Evolutionary conservation across 2,888 invertebrate genomes (phyloP).

Genomic region (Griposia aprilina): DNA sequence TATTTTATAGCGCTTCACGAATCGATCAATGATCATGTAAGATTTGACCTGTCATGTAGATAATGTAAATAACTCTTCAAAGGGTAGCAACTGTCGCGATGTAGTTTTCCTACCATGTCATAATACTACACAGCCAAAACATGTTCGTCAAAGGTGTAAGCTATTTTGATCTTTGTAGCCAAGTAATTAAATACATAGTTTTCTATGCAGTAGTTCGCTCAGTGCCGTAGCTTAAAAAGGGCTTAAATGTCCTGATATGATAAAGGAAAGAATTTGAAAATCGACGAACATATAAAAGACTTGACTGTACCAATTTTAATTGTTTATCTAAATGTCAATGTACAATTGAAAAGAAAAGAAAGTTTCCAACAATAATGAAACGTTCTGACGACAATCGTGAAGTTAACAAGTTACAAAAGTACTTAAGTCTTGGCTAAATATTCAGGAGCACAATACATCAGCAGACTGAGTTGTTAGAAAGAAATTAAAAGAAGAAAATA

Average conservation of each 20-base stretch:
- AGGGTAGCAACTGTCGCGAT: neutral
- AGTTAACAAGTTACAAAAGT: slow-evolving; percentile 27
- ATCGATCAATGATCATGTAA: slow-evolving; percentile 38
- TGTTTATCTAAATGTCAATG: slow-evolving; percentile 17
- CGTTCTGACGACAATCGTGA: neutral
- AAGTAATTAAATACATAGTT: neutral
- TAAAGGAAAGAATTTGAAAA: neutral
- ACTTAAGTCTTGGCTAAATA: slow-evolving; percentile 8
- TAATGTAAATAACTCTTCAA: neutral
- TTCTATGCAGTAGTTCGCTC: neutral
- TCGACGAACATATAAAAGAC: neutral
- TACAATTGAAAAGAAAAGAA: slow-evolving; percentile 25
- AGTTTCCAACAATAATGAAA: slow-evolving; percentile 21
- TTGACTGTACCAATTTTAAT: neutral
- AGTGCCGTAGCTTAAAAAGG: neutral
- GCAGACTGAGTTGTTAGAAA: neutral
- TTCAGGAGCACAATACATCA: slow-evolving; percentile 21
- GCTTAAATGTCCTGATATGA: neutral
- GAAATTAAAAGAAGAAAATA: slow-evolving; percentile 19
- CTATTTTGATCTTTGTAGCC: neutral
- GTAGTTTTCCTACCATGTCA: neutral
- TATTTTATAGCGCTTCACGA: slow-evolving; percentile 30
- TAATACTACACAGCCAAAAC: neutral
- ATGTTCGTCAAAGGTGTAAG: neutral
- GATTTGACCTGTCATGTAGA: slow-evolving; percentile 1